These are phyloP conservation scores for Lepidocyrtoides sp. DNA, from an alignment of 2,888 invertebrate genomes.

Conservation along the genomic window DNA sequence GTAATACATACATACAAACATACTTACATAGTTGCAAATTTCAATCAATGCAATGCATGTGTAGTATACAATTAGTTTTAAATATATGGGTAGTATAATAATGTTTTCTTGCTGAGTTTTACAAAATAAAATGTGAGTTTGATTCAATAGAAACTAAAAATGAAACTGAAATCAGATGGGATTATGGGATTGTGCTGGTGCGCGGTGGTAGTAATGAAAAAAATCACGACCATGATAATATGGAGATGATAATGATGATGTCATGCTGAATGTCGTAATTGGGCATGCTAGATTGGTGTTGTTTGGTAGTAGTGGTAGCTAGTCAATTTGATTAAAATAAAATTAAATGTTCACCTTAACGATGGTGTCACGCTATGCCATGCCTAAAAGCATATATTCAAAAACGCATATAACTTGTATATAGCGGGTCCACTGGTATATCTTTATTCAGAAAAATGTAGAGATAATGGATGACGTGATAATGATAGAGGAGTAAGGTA, in stretches of 20 bases:
- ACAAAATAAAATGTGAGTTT: background rate
- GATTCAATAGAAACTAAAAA: background rate
- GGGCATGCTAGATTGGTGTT: background rate
- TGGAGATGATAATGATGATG: constrained; percentile 14
- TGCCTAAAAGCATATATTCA: background rate
- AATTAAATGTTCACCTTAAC: constrained; percentile 46
- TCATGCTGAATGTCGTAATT: constrained; percentile 32
- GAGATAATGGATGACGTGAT: too few species aligned
- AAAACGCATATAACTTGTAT: background rate
- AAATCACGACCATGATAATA: background rate
- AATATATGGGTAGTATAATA: too few species aligned
- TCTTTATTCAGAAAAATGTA: background rate
- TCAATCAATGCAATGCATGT: too few species aligned
- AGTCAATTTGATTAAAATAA: constrained; percentile 1
- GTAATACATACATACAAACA: background rate
- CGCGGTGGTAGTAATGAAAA: background rate
- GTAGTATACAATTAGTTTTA: too few species aligned
- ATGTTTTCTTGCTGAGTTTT: too few species aligned
- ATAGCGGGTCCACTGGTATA: too few species aligned
- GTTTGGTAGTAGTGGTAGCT: background rate
- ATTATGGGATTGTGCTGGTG: background rate
- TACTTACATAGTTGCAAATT: background rate
- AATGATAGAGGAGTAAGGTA: too few species aligned
- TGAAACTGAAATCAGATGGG: constrained; percentile 18
- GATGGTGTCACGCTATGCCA: constrained; percentile 43